Evolutionary conservation across 2,797 vertebrate species (phyloP).

Genomic region (Amphiprion clarkii): DNA sequence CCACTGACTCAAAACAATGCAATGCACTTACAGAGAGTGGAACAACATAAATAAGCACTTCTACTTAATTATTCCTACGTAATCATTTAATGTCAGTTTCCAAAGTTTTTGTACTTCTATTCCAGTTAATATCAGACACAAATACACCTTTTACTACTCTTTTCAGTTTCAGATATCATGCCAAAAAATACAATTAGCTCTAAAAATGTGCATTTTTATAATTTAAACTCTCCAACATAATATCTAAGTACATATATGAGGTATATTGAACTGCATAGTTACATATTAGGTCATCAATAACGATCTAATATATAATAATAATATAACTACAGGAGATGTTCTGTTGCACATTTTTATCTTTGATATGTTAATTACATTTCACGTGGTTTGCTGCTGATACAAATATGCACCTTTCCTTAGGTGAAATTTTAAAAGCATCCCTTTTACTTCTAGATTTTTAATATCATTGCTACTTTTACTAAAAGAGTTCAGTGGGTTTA

Average conservation of each 20-base stretch:
- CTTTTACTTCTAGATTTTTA: background rate
- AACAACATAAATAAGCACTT: too few species aligned
- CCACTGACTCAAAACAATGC: too few species aligned
- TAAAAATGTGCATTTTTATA: background rate
- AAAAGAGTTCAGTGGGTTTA: background rate
- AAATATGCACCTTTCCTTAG: background rate
- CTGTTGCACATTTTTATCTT: background rate
- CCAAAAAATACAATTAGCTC: background rate
- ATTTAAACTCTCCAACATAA: too few species aligned
- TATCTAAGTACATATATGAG: too few species aligned
- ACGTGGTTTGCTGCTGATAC: background rate
- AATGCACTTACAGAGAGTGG: background rate
- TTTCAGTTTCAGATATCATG: background rate
- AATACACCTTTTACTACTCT: background rate
- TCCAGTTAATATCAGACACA: background rate
- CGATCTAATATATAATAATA: background rate
- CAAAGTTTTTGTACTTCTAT: too few species aligned
- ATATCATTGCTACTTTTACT: background rate
- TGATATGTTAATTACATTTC: too few species aligned
- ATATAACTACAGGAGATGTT: too few species aligned
- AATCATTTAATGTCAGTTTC: too few species aligned
- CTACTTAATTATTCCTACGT: too few species aligned
- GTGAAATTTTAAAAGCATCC: background rate
- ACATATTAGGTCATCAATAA: background rate
- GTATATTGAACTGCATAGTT: background rate